phyloP scores from a whole-genome alignment of 2,797 vertebrate species.

The Pseudochirops cupreus region DNA sequence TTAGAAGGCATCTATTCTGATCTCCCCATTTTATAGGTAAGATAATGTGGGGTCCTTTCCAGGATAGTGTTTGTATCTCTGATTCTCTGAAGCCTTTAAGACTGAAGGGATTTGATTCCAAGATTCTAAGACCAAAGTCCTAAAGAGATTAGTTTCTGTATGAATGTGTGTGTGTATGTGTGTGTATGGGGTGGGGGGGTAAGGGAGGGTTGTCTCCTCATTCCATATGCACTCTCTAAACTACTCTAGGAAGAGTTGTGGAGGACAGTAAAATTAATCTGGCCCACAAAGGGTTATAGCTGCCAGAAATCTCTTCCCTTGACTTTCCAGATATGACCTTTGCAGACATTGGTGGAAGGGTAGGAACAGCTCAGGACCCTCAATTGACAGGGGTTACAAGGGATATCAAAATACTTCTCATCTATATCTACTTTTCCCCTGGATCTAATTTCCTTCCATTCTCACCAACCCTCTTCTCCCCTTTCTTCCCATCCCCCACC shows the following conservation, averaged over 20 bases:
- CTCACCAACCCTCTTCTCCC: neutral
- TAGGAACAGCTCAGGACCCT: neutral
- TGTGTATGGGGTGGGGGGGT: neutral
- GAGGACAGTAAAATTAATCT: neutral
- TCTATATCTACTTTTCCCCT: neutral
- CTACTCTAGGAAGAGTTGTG: neutral
- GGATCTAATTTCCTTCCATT: neutral
- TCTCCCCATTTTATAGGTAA: neutral
- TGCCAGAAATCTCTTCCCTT: neutral
- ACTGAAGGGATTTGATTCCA: neutral
- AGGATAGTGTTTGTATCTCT: neutral
- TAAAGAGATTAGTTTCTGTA: neutral
- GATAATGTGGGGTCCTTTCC: neutral
- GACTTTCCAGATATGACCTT: neutral
- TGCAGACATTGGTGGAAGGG: neutral
- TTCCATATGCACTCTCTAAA: neutral
- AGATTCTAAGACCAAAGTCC: neutral
- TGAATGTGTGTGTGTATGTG: neutral
- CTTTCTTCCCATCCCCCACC: neutral
- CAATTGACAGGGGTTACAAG: neutral
- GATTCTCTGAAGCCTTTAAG: neutral
- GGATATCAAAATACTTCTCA: constrained; percentile 11
- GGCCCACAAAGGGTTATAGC: neutral
- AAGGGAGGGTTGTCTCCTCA: neutral
- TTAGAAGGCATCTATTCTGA: neutral